These are phyloP conservation scores for Pocillopora damicornis DNA, from an alignment of 64 coral and sea anemone species.

Conservation along the genomic window DNA sequence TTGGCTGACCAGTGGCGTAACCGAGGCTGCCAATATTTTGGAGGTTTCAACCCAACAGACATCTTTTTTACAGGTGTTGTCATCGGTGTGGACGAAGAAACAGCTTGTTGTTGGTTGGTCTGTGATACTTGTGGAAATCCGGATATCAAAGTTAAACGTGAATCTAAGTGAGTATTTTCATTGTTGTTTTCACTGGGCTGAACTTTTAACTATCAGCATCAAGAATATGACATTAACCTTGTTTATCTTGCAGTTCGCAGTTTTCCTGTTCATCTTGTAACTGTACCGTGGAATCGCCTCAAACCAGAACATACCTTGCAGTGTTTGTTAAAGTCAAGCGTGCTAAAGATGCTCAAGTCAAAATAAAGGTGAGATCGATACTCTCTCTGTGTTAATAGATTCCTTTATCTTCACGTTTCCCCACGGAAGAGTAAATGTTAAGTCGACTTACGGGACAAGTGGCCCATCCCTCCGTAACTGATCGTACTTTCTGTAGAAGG, in stretches of 20 bases:
- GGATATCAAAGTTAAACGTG: constrained; percentile 25
- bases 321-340: constrained; percentile 31
- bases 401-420: too few relatives aligned
- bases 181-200: not conserved
- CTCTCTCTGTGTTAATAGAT: not conserved
- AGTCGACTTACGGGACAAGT: too few relatives aligned
- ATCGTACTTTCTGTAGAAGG: too few relatives aligned
- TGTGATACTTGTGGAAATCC: constrained; percentile 36
- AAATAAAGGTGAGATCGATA: constrained; percentile 11
- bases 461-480: too few relatives aligned
- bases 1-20: too few relatives aligned
- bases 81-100: constrained; percentile 45
- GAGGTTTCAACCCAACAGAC: too few relatives aligned
- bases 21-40: too few relatives aligned
- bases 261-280: constrained; percentile 42
- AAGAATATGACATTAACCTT: not conserved
- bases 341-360: constrained; percentile 16
- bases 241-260: constrained; percentile 23
- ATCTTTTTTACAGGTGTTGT: constrained; percentile 37
- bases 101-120: constrained; percentile 60
- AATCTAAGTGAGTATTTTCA: not conserved
- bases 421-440: too few relatives aligned
- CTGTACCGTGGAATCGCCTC: constrained; percentile 16
- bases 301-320: constrained; percentile 48
- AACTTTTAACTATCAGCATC: not conserved